A percentile compares a stretch with the other conserved stretches of the same genome.
Evolutionary conservation across 1,140 invertebrate genomes (phyloP).

Genomic region (Lasioglossum baleicum): DNA sequence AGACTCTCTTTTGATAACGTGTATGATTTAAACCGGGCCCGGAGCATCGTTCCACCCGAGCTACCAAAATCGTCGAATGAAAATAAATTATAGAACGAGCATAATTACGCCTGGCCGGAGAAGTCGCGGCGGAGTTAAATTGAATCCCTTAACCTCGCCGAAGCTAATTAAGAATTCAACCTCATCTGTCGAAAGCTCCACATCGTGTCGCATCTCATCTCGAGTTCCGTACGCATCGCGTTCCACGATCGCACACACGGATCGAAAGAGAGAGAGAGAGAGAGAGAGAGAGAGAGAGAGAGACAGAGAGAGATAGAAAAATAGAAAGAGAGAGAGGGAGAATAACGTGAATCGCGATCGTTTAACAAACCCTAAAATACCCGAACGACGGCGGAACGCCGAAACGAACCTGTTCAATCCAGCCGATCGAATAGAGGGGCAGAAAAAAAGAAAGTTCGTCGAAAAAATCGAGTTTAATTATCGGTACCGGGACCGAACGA

Average conservation of each 20-base stretch:
- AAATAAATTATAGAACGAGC: not conserved
- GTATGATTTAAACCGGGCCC: no score
- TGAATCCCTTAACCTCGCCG: not conserved
- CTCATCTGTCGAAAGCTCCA: not conserved
- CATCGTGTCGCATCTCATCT: not conserved
- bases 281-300: no score
- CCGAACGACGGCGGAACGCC: not conserved
- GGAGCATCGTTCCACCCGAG: no score
- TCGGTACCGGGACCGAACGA: not conserved
- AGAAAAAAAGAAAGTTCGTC: not conserved
- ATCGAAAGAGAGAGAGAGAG: no score
- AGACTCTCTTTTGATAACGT: no score
- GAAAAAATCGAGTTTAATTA: conserved; percentile 4
- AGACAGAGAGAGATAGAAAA: no score
- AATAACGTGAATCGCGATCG: not conserved
- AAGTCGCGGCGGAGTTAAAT: not conserved
- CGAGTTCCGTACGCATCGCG: not conserved
- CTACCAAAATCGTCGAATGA: not conserved
- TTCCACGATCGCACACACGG: no score
- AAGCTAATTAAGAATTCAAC: not conserved
- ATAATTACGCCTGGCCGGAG: not conserved
- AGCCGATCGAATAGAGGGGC: no score
- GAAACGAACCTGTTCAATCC: not conserved
- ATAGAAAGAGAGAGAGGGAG: no score
- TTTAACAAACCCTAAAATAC: not conserved